These are phyloP conservation scores for Drosophila aff. DNA, from an alignment of 1,140 invertebrate genomes.

Conservation along the genomic window DNA sequence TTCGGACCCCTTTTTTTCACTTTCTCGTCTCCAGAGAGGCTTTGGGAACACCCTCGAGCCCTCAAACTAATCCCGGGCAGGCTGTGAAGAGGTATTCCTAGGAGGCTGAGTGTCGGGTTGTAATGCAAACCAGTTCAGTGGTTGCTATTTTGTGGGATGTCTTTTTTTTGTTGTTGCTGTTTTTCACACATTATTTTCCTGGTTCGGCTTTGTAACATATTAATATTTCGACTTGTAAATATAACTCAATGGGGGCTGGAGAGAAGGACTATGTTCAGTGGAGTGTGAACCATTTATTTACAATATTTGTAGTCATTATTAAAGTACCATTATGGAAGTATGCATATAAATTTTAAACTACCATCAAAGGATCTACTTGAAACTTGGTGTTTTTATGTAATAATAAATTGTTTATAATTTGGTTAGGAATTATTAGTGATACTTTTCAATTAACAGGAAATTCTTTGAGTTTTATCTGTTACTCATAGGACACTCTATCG, in stretches of 20 bases:
- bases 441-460: neutral
- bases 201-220: slow-evolving; percentile 8
- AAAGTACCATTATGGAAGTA: too few species aligned
- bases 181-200: neutral
- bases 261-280: neutral
- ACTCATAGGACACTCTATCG: too few species aligned
- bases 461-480: neutral
- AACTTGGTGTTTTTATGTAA: neutral
- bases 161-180: neutral
- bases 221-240: neutral
- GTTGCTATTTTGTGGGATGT: slow-evolving; percentile 22
- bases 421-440: neutral
- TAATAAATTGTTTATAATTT: neutral
- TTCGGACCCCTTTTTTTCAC: neutral
- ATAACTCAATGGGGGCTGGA: neutral
- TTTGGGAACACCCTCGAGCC: slow-evolving; percentile 18
- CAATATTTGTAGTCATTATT: neutral
- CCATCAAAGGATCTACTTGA: neutral
- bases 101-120: neutral
- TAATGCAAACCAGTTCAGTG: slow-evolving; percentile 28
- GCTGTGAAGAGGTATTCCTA: slow-evolving; percentile 1
- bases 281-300: neutral
- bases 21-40: slow-evolving; percentile 13
- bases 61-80: slow-evolving; percentile 12
- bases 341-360: neutral